These are phyloP conservation scores for Drosophila affinis DNA, from an alignment of 2,888 invertebrate species.

Conservation along the genomic window DNA sequence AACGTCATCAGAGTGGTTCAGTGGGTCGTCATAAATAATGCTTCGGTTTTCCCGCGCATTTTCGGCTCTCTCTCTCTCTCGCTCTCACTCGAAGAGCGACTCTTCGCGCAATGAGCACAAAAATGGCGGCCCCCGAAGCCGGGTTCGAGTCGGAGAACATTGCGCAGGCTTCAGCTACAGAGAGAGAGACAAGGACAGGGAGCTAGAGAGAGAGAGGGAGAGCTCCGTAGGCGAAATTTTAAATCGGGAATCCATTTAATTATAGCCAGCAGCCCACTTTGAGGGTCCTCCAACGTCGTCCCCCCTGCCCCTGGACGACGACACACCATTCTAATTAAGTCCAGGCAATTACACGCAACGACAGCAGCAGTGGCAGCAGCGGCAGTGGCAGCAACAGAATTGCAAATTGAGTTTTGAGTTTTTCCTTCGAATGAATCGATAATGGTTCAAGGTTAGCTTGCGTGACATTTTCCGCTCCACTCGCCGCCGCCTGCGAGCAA, in stretches of 20 bases:
- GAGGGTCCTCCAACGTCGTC: background rate
- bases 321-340: slow-evolving; percentile 46
- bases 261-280: slow-evolving; percentile 45
- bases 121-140: slow-evolving; percentile 17
- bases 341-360: slow-evolving; percentile 50
- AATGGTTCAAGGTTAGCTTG: slow-evolving; percentile 64
- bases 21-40: slow-evolving; percentile 63
- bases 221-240: slow-evolving; percentile 20
- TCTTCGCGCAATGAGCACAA: background rate
- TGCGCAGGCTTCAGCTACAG: slow-evolving; percentile 27
- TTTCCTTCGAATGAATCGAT: slow-evolving; percentile 52
- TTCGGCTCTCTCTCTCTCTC: slow-evolving; percentile 50
- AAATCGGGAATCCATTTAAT: slow-evolving; percentile 57
- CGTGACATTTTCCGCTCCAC: slow-evolving; percentile 38
- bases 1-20: slow-evolving; percentile 69
- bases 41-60: slow-evolving; percentile 73
- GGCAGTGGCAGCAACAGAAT: background rate
- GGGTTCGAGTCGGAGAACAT: slow-evolving; percentile 1
- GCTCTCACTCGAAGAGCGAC: no score
- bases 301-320: background rate
- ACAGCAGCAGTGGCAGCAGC: no score
- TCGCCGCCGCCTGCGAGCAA: slow-evolving; percentile 8
- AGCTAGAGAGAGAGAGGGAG: background rate
- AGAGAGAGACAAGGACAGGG: background rate
- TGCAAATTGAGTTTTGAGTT: slow-evolving; percentile 6